Evolutionary conservation across 2,113 vertebrate species (phyloP).

Genomic region (Scomber japonicus): DNA sequence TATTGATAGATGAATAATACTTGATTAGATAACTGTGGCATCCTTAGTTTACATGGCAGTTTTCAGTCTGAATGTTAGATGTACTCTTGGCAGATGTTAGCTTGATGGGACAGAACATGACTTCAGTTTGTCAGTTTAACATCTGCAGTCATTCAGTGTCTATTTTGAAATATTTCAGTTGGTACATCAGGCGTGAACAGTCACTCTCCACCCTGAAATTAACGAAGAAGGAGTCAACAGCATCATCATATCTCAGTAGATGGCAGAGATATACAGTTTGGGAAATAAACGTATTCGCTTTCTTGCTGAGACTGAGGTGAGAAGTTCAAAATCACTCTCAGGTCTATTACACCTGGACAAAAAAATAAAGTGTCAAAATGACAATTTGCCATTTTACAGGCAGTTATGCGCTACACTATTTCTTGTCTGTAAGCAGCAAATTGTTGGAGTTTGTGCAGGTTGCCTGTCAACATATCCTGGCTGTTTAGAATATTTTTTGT

Average conservation of each 20-base stretch:
- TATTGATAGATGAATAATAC: slow-evolving; percentile 7
- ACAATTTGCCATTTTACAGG: no score
- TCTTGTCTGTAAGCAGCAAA: no score
- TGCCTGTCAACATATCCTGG: no score
- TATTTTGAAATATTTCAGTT: not conserved
- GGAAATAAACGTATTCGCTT: not conserved
- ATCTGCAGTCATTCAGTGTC: no score
- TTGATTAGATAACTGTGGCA: not conserved
- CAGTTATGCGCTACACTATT: no score
- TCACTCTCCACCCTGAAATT: slow-evolving; percentile 1
- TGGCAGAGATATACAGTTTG: not conserved
- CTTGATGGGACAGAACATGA: not conserved
- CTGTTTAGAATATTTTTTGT: no score
- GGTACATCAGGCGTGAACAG: not conserved
- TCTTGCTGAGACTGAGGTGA: slow-evolving; percentile 6
- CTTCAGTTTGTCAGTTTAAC: slow-evolving; percentile 9
- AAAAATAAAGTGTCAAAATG: no score
- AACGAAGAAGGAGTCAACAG: slow-evolving; percentile 2
- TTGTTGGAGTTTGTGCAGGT: no score
- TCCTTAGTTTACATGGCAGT: not conserved
- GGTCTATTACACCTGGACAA: not conserved
- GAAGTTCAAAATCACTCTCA: not conserved
- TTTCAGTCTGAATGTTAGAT: slow-evolving; percentile 20
- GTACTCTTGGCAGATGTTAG: slow-evolving; percentile 12
- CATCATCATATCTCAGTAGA: not conserved